Conservation (phyloP, 2,888 invertebrate species). For the Oxycera nigricornis region DNA sequence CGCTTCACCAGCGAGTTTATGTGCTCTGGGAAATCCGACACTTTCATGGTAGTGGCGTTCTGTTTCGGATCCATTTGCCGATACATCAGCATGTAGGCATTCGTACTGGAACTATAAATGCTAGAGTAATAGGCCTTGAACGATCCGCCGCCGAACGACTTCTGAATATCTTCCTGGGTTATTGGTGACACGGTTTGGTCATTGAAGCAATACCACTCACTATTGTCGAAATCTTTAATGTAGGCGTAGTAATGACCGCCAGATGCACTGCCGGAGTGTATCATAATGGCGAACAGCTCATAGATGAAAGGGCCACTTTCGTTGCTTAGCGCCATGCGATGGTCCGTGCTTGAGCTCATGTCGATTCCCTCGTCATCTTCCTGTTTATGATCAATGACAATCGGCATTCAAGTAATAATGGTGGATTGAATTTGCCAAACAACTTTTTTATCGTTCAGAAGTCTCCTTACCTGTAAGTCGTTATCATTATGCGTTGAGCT, state of each 20-base stretch:
- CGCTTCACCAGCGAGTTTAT: conserved; percentile 71
- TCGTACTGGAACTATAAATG: conserved; percentile 80
- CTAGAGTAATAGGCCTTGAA: conserved; percentile 74
- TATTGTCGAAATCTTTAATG: conserved; percentile 78
- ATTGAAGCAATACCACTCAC: conserved; percentile 87
- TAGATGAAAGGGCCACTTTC: conserved; percentile 76
- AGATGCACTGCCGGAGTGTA: conserved; percentile 88
- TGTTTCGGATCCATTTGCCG: conserved; percentile 73
- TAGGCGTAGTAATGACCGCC: conserved; percentile 93
- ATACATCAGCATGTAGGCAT: conserved; percentile 93
- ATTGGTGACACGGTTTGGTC: conserved; percentile 83
- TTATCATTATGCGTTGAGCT: conserved; percentile 60
- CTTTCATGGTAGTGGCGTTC: conserved; percentile 70
- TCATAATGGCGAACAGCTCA: conserved; percentile 90
- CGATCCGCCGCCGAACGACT: conserved; percentile 84
- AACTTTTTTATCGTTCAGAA: too few species aligned
- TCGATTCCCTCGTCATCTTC: conserved; percentile 77
- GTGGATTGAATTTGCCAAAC: neutral
- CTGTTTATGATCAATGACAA: conserved; percentile 55
- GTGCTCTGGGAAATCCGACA: conserved; percentile 77
- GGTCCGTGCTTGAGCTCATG: conserved; percentile 64
- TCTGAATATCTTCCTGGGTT: conserved; percentile 79
- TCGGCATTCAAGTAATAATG: neutral
- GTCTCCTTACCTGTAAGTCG: conserved; percentile 55
- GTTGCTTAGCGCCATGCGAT: conserved; percentile 53